A percentile compares a stretch with the other conserved stretches of the same genome.
phyloP scores from a whole-genome alignment of 2,888 invertebrate species.

The Cyclophora albipunctata region DNA sequence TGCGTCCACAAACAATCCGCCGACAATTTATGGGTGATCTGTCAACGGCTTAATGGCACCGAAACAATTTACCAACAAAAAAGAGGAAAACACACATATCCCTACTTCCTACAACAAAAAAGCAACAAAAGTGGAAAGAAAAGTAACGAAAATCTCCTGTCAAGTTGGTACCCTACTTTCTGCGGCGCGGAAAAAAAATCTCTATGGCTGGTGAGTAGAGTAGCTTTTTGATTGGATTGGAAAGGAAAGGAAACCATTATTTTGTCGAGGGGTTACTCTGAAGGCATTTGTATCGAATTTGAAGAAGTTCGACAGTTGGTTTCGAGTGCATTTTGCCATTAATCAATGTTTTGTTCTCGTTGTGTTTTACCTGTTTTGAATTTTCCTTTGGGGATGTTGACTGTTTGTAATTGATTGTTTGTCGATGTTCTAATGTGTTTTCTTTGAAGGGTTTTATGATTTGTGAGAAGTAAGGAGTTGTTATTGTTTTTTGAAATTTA shows the following conservation, averaged over 20 bases:
- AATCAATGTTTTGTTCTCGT: slow-evolving; percentile 71
- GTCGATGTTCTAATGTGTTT: slow-evolving; percentile 22
- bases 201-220: neutral
- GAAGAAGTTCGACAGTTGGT: slow-evolving; percentile 76
- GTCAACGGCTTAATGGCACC: slow-evolving; percentile 73
- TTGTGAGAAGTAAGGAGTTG: neutral
- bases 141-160: slow-evolving; percentile 51
- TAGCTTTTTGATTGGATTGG: slow-evolving; percentile 15
- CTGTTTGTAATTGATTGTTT: slow-evolving; percentile 71
- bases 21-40: slow-evolving; percentile 69
- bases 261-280: slow-evolving; percentile 63
- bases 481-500: neutral
- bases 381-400: slow-evolving; percentile 45
- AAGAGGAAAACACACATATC: slow-evolving; percentile 66
- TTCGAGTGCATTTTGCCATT: slow-evolving; percentile 75
- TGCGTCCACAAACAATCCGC: slow-evolving; percentile 29
- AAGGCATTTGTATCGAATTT: slow-evolving; percentile 72
- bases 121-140: slow-evolving; percentile 44
- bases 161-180: slow-evolving; percentile 44
- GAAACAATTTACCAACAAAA: slow-evolving; percentile 74
- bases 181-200: slow-evolving; percentile 14
- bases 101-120: slow-evolving; percentile 69
- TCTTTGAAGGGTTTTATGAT: slow-evolving; percentile 9
- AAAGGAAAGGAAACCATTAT: slow-evolving; percentile 69
- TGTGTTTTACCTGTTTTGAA: slow-evolving; percentile 58